Percentiles rank a stretch among this genome's conserved stretches.
Evolutionary conservation across 2,888 invertebrate species (phyloP).

Genomic region (Boloria selene): DNA sequence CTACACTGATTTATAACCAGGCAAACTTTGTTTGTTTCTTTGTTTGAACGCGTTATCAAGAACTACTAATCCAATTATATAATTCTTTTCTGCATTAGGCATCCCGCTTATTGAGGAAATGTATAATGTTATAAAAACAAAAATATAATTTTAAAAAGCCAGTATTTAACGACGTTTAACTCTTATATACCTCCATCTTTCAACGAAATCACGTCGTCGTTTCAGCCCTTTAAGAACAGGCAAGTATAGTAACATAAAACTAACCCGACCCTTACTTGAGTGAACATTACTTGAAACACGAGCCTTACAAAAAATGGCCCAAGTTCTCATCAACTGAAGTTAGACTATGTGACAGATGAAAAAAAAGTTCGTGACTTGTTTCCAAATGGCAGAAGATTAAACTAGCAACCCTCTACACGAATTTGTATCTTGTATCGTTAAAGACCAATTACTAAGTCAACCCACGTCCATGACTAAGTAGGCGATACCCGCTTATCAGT

Average conservation of each 20-base stretch:
- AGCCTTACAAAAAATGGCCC: slow-evolving; percentile 62
- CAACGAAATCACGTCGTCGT: neutral
- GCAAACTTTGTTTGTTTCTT: too few species aligned
- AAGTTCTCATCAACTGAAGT: slow-evolving; percentile 63
- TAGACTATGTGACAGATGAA: slow-evolving; percentile 55
- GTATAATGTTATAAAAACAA: too few species aligned
- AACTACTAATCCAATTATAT: too few species aligned
- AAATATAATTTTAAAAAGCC: too few species aligned
- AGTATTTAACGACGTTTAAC: neutral
- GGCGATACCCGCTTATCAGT: slow-evolving; percentile 65
- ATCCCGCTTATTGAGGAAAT: too few species aligned
- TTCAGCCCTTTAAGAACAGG: neutral
- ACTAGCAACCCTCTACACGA: slow-evolving; percentile 57
- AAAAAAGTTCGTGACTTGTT: slow-evolving; percentile 66
- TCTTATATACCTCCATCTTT: too few species aligned
- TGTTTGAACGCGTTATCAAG: too few species aligned
- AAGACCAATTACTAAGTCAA: slow-evolving; percentile 62
- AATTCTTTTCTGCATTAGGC: too few species aligned
- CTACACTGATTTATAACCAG: too few species aligned
- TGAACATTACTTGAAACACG: slow-evolving; percentile 45
- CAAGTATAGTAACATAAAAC: slow-evolving; percentile 7
- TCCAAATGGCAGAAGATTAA: slow-evolving; percentile 66
- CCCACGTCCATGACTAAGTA: slow-evolving; percentile 57
- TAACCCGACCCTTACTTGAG: slow-evolving; percentile 3
- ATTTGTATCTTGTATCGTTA: slow-evolving; percentile 62